Conservation (phyloP, 1,140 invertebrate genomes). For the Chironomus tepperi region DNA sequence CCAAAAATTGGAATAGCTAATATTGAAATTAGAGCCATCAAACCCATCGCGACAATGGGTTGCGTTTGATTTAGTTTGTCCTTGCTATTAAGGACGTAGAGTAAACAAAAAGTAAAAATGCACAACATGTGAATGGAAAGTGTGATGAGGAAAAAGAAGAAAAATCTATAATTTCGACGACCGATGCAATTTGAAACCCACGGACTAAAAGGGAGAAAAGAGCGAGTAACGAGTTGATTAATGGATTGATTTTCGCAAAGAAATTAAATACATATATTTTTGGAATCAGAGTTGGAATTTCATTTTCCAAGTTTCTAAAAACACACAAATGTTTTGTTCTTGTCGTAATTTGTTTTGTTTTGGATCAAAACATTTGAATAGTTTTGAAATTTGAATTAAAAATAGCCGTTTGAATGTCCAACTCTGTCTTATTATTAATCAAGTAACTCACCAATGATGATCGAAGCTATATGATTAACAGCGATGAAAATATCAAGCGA, state of each 20-base stretch:
- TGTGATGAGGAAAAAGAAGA: conserved; percentile 96
- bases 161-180: conserved; percentile 94
- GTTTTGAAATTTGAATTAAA: too few relatives aligned
- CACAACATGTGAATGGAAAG: conserved; percentile 94
- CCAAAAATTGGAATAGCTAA: conserved; percentile 95
- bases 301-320: too few relatives aligned
- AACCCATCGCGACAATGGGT: conserved; percentile 83
- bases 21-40: conserved; percentile 85
- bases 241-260: not conserved
- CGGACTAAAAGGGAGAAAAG: conserved; percentile 48
- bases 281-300: too few relatives aligned
- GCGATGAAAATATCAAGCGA: conserved; percentile 27
- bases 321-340: too few relatives aligned
- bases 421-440: too few relatives aligned
- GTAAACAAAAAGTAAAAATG: conserved; percentile 87
- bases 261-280: not conserved
- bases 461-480: conserved; percentile 87
- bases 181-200: conserved; percentile 99
- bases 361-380: too few relatives aligned
- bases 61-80: conserved; percentile 67
- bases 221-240: not conserved
- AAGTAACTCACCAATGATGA: conserved; percentile 72
- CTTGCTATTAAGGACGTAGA: conserved; percentile 82
- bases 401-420: too few relatives aligned
- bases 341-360: too few relatives aligned